Percentiles rank a stretch among this genome's conserved stretches.
These are phyloP conservation scores for Sthenelais limicola DNA, from an alignment of 2,888 invertebrate genomes.

Conservation along the genomic window DNA sequence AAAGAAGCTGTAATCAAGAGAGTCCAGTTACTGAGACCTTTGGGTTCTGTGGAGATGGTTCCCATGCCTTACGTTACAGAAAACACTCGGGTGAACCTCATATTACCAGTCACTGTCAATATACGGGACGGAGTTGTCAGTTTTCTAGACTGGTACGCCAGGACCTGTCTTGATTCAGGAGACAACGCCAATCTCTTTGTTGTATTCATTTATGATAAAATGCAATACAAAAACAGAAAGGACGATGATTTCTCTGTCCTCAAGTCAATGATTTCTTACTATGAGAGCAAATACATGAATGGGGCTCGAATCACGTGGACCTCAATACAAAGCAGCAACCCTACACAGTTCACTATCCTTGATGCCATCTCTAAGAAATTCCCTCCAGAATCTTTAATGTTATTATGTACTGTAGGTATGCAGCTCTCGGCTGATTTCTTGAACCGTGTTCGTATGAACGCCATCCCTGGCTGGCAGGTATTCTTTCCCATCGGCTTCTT, in stretches of 20 bases:
- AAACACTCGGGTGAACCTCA: conserved; percentile 84
- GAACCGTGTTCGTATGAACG: conserved; percentile 95
- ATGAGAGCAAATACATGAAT: conserved; percentile 79
- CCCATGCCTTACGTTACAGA: conserved; percentile 97
- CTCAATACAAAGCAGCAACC: conserved; percentile 63
- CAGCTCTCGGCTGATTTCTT: conserved; percentile 77
- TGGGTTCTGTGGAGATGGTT: conserved; percentile 90
- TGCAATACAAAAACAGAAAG: conserved; percentile 43
- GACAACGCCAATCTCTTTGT: conserved; percentile 85
- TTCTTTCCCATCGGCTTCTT: conserved; percentile 93
- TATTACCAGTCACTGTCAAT: conserved; percentile 80
- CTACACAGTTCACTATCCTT: conserved; percentile 76
- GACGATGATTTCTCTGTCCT: conserved; percentile 76
- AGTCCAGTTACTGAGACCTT: conserved; percentile 85
- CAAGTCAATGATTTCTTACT: conserved; percentile 78
- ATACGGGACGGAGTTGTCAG: conserved; percentile 75
- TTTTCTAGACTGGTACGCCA: conserved; percentile 83
- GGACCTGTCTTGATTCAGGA: conserved; percentile 82
- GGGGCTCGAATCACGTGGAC: conserved; percentile 77
- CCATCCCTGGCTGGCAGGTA: conserved; percentile 89
- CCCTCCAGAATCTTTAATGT: conserved; percentile 76
- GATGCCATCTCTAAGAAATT: conserved; percentile 82
- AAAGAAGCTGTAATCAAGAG: conserved; percentile 71
- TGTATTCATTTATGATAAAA: conserved; percentile 76
- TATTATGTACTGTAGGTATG: conserved; percentile 64